Percentiles rank a stretch among this genome's conserved stretches.
phyloP scores from a whole-genome alignment of 2,113 vertebrate genomes.

The Grammatotria lemairii region DNA sequence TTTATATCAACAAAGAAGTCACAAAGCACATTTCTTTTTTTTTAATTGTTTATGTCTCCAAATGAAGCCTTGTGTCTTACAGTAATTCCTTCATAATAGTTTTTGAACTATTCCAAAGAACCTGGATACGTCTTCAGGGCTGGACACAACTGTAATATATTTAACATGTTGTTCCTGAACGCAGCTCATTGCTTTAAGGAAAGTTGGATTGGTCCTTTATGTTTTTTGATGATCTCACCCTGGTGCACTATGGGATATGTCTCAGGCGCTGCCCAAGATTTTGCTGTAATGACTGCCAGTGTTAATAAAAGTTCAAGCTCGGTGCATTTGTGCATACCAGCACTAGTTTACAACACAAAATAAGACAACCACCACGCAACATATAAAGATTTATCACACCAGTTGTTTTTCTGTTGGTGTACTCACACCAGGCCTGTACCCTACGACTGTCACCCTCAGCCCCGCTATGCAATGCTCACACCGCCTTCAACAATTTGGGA shows the following conservation, averaged over 20 bases:
- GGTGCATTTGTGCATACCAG: neutral
- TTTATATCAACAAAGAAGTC: neutral
- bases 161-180: neutral
- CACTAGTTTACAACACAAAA: neutral
- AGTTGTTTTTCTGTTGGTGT: neutral
- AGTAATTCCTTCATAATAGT: neutral
- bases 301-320: neutral
- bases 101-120: neutral
- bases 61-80: neutral
- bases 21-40: neutral
- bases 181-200: neutral
- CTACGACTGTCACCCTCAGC: neutral
- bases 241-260: neutral
- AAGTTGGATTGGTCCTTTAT: neutral
- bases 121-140: neutral
- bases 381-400: neutral
- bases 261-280: neutral
- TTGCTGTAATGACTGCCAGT: neutral
- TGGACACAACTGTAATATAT: neutral
- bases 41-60: neutral
- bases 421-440: neutral
- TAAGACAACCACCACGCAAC: neutral
- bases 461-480: neutral
- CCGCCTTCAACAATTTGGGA: neutral
- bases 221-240: neutral